Base-by-base conservation (phyloP, 2,888 invertebrate species). In the Idaea aversata region DNA sequence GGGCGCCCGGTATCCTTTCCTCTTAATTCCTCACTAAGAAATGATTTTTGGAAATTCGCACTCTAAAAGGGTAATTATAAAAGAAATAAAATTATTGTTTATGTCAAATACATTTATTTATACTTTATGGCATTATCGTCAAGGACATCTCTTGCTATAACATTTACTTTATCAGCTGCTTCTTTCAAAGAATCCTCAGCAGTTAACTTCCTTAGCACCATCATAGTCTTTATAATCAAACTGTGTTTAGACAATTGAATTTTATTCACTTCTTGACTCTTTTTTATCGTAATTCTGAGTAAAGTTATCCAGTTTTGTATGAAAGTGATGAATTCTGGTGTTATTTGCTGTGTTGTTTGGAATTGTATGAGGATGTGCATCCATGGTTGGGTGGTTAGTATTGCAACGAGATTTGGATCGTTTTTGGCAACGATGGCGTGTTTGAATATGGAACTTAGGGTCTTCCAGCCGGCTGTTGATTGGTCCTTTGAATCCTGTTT, bases 351-450 rank as follows among this genome's bases (percentile, higher is more conserved):
- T 7, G 88, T 82, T n/a, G 91, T 70, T 82, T 91, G 91, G 70
- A 90, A 93, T 65, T 88, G 83, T 75, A 92, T 82, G 2, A 93
- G 74, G 0, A 82, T 84, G 72, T 88, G 86, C 0, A 90, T 91
- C 92, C 92, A 92, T 0, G 91, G 88, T 71, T 93, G 92, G 0
- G 88, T 87, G 1, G 90, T 90, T 0, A 92, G 76, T 2, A 77
- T 83, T 0, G 86, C 84, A 0, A 88, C 84, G 4, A 93, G 66
- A 63, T 83, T 86, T 0, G 85, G 75, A 64, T 92, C 91, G 65
- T 86, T 87, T 72, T 86, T 88, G 2, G 81, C 76, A 0, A 84
- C 75, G 13, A 91, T 85, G 0, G 90, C 90, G 72, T 92, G 84
- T 78, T 88, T 90, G 75, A 89, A 91, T 57, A 93, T 84, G 0